Conservation (phyloP, 1,140 invertebrate species). For the Drosophila insularis region DNA sequence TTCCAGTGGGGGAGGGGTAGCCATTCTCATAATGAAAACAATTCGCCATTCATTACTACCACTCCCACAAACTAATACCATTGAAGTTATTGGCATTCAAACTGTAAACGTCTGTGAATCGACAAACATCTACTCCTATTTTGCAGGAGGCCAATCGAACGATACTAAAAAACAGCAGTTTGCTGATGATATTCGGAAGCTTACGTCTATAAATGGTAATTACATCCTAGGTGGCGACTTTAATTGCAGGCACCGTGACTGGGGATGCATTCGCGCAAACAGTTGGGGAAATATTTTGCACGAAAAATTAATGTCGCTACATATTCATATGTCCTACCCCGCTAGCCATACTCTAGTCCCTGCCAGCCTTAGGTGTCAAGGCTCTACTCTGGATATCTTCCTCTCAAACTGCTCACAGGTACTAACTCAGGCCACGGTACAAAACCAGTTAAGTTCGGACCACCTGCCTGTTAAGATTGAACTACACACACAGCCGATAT, state of each 20-base stretch:
- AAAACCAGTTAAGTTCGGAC: neutral
- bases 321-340: slow-evolving; percentile 5
- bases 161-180: slow-evolving; percentile 8
- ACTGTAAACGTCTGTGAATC: slow-evolving; percentile 5
- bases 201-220: neutral
- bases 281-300: neutral
- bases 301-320: neutral
- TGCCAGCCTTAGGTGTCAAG: slow-evolving; percentile 1
- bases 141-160: slow-evolving; percentile 2
- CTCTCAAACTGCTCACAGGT: neutral
- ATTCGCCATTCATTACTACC: slow-evolving; percentile 17
- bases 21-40: neutral
- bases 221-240: neutral
- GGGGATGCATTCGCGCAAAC: neutral
- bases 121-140: slow-evolving; percentile 11
- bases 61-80: slow-evolving; percentile 10
- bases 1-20: too few relatives aligned
- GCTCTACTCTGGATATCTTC: neutral
- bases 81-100: slow-evolving; percentile 13
- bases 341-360: slow-evolving; percentile 6
- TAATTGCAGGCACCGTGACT: neutral
- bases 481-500: neutral
- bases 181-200: slow-evolving; percentile 13
- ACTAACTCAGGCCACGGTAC: neutral
- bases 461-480: slow-evolving; percentile 3